Conservation (phyloP, 2,113 vertebrate genomes). For the Falco punctatus region DNA sequence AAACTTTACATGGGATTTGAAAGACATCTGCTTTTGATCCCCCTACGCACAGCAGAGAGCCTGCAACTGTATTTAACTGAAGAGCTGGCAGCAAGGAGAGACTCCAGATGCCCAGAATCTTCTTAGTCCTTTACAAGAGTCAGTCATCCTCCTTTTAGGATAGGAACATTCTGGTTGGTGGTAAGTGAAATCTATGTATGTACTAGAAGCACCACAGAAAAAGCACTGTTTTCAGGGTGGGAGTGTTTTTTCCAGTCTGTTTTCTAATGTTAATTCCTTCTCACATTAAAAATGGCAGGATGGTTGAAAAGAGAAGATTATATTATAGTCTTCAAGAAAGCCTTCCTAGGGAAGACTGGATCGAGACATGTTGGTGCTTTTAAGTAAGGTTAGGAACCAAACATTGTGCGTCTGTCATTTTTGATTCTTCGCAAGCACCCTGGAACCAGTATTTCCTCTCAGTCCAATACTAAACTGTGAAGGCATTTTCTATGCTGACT, state of each 20-base stretch:
- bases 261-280: background rate
- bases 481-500: background rate
- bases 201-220: background rate
- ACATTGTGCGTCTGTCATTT: background rate
- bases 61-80: conserved; percentile 10
- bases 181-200: background rate
- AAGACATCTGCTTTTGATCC: conserved; percentile 29
- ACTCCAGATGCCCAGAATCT: background rate
- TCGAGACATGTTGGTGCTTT: background rate
- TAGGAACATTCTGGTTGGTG: background rate
- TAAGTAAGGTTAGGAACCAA: background rate
- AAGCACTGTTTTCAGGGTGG: background rate
- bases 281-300: background rate
- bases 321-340: background rate
- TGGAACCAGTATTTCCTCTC: background rate
- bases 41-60: background rate
- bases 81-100: background rate
- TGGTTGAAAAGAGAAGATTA: background rate
- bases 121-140: background rate
- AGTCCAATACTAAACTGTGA: background rate
- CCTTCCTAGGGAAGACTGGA: background rate
- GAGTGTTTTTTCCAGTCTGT: background rate
- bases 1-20: conserved; percentile 6
- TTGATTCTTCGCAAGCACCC: background rate
- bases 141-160: background rate